phyloP scores from a whole-genome alignment of 1,140 invertebrate genomes.

The Drosophila orosa region DNA sequence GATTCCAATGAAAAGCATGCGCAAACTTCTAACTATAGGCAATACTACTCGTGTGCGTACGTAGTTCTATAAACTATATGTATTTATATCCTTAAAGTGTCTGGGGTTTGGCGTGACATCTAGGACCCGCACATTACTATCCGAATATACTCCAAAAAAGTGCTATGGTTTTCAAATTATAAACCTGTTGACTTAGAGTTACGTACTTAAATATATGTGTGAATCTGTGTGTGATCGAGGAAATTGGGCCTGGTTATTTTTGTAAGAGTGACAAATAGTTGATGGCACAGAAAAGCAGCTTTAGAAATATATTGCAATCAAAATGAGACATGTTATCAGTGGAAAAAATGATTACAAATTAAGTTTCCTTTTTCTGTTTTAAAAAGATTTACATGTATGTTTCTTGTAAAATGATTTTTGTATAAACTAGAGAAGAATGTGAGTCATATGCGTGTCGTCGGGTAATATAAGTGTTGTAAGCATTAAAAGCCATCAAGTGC shows the following conservation, averaged over 20 bases:
- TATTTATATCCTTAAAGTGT: slow-evolving; percentile 22
- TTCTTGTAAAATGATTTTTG: background rate
- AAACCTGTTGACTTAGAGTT: slow-evolving; percentile 54
- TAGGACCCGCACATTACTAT: slow-evolving; percentile 20
- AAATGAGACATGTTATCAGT: slow-evolving; percentile 7
- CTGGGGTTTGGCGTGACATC: slow-evolving; percentile 24
- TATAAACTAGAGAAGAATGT: slow-evolving; percentile 9
- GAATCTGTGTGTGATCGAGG: slow-evolving; percentile 16
- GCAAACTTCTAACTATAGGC: slow-evolving; percentile 37
- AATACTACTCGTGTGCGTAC: slow-evolving; percentile 31
- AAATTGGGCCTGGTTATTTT: slow-evolving; percentile 35
- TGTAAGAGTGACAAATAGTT: slow-evolving; percentile 32
- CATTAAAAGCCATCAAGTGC: slow-evolving; percentile 47
- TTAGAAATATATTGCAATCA: slow-evolving; percentile 3
- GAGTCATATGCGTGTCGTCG: background rate
- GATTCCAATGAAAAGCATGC: slow-evolving; percentile 34
- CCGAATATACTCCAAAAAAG: slow-evolving; percentile 61
- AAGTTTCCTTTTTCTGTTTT: background rate
- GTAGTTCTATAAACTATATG: slow-evolving; percentile 34
- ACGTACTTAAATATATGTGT: slow-evolving; percentile 26
- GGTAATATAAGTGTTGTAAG: slow-evolving; percentile 34
- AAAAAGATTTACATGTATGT: background rate
- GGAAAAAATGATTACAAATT: background rate
- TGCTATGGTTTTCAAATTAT: slow-evolving; percentile 59
- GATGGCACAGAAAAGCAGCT: slow-evolving; percentile 7